Evolutionary conservation across 2,888 invertebrate species (phyloP), one percentile per base, ranked within the genome.

Genomic region (Rotaria sp.): DNA sequence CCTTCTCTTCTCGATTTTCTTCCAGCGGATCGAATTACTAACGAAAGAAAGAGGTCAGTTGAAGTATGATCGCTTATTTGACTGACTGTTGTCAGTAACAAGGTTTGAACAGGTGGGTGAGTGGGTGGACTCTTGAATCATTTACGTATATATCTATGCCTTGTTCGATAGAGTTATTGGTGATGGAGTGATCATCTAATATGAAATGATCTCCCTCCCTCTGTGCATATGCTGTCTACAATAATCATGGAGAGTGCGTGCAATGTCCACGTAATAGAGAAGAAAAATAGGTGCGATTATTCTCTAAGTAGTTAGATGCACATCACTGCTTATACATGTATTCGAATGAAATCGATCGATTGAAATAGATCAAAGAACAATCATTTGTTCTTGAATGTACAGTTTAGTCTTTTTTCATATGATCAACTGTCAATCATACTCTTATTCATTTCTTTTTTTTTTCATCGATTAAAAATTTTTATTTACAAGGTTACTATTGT

Each of bases 21-120:
- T 15, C 18, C 67, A 67, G 67, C 35, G 5, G 67, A 67, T 67
- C 67, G 35, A 67, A 67, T 67, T 67, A 67, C 67, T 67, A 67
- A 67, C 67, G 67, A 67, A 35, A 67, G 15, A 67, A 35, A 67
- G 67, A 67, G 67, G 67, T 67, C 67, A 67, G 67, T 26, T 67
- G 2, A 18, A 67, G 18, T 35, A 67, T 67, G 67, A 67, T 67
- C 67, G 30, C 18, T 15, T 67, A 67, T 67, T 67, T 67, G 67
- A 67, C 30, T 67, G 67, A 67, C 67, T 67, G 67, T 35, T 67
- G 67, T 35, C 67, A 67, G 67, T 18, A 67, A 67, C 67, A 67
- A 67, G 67, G 67, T 30, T 67, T 5, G 67, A 67, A 35, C 67
- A 67, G 67, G 67, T 67, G 67, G 67, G 67, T 67, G 18, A 18